Conservation (phyloP, 1,140 invertebrate species). For the Pseudachorutes palmiensis region DNA sequence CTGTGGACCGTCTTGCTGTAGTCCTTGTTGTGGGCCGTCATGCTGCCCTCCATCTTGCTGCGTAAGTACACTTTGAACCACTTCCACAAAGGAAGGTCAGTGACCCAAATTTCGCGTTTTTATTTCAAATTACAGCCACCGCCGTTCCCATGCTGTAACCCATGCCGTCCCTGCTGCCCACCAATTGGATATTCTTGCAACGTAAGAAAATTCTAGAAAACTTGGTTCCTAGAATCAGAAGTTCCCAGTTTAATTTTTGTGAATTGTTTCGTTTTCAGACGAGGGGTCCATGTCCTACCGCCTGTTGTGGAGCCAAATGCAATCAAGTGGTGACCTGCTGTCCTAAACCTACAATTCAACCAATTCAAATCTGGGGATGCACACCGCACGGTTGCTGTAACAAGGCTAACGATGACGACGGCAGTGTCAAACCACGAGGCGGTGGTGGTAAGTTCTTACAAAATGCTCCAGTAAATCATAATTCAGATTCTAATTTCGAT, state of each 20-base stretch:
- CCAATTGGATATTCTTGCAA: not conserved
- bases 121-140: not conserved
- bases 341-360: not conserved
- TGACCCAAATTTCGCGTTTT: no score
- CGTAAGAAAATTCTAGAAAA: not conserved
- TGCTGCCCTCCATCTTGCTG: constrained; percentile 3
- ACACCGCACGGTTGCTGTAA: not conserved
- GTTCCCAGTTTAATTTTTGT: not conserved
- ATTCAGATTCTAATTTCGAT: no score
- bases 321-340: constrained; percentile 5
- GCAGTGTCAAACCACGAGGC: not conserved
- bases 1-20: not conserved
- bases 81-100: no score
- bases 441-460: constrained; percentile 7
- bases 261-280: not conserved
- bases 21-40: not conserved
- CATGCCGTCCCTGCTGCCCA: not conserved
- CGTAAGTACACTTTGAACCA: no score
- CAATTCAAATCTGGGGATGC: constrained; percentile 7
- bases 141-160: not conserved
- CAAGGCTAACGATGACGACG: not conserved
- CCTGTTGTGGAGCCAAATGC: constrained; percentile 6
- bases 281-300: not conserved
- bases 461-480: no score
- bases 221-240: not conserved